Evolutionary conservation across 2,113 vertebrate species (phyloP).

Genomic region (Lampris incognitus): DNA sequence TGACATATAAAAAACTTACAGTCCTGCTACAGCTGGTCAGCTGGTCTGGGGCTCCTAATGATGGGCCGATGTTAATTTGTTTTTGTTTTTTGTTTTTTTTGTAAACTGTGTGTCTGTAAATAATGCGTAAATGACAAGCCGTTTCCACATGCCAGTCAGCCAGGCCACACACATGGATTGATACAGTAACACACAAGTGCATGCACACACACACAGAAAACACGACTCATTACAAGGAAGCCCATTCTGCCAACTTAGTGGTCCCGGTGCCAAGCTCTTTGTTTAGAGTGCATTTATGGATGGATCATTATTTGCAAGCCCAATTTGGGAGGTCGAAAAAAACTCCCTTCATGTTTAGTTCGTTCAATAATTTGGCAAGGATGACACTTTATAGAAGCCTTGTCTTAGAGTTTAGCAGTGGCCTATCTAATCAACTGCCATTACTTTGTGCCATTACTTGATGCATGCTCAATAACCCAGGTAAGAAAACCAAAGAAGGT

Average conservation of each 20-base stretch:
- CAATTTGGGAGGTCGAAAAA: constrained; percentile 37
- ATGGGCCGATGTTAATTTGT: constrained; percentile 62
- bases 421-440: constrained; percentile 10
- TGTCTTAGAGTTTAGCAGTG: not conserved
- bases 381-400: not conserved
- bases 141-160: constrained; percentile 33
- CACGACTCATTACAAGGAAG: constrained; percentile 50
- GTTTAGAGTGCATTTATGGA: constrained; percentile 62
- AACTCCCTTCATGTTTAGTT: constrained; percentile 19
- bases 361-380: constrained; percentile 24
- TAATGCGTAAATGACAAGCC: constrained; percentile 67
- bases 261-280: constrained; percentile 64
- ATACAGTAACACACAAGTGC: constrained; percentile 15
- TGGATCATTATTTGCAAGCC: constrained; percentile 48
- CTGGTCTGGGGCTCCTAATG: constrained; percentile 53
- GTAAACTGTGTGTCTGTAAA: constrained; percentile 70
- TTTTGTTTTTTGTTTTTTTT: constrained; percentile 65
- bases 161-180: constrained; percentile 55
- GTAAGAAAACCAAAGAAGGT: no score
- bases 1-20: constrained; percentile 31
- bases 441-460: not conserved
- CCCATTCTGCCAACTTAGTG: constrained; percentile 47
- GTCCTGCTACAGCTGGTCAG: constrained; percentile 25
- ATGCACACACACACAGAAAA: constrained; percentile 29
- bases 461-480: no score